phyloP scores from a whole-genome alignment of 1,140 invertebrate species.

The Leptinotarsa texana region DNA sequence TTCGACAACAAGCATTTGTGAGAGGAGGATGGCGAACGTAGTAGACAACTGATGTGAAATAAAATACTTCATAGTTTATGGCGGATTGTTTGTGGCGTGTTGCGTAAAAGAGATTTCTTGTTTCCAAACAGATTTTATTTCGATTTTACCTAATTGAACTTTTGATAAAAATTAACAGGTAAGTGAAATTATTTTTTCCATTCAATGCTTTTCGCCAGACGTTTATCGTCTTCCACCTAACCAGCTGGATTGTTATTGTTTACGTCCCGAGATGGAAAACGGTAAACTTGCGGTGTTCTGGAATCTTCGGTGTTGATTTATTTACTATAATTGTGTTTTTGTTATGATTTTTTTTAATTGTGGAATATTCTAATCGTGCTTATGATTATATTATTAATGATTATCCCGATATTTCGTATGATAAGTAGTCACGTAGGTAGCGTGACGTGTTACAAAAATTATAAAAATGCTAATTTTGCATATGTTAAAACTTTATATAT shows the following conservation, averaged over 20 bases:
- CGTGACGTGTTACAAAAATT: slow-evolving; percentile 23
- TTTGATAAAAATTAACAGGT: not conserved
- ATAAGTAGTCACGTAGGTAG: slow-evolving; percentile 16
- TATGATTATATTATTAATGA: not conserved
- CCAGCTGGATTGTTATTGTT: slow-evolving; percentile 28
- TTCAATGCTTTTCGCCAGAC: not conserved
- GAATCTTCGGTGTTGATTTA: not conserved
- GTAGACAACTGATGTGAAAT: slow-evolving; percentile 8
- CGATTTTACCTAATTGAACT: not conserved
- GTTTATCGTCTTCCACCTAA: not conserved
- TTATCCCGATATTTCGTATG: not conserved
- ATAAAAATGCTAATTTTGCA: not conserved
- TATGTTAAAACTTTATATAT: too few relatives aligned
- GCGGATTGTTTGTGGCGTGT: slow-evolving; percentile 32
- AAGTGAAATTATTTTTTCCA: not conserved
- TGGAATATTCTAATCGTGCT: not conserved
- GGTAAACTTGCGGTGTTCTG: not conserved
- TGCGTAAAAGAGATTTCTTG: slow-evolving; percentile 32
- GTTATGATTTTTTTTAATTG: not conserved
- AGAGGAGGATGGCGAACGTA: slow-evolving; percentile 16
- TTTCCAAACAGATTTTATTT: slow-evolving; percentile 9
- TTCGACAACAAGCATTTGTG: not conserved
- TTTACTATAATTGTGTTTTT: not conserved
- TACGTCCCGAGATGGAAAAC: not conserved
- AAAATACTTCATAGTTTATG: slow-evolving; percentile 11